These are phyloP conservation scores for human DNA, from an alignment of 2,113 vertebrate species.

Conservation along the genomic window GRCh38 chr3:85750001-85750500, in stretches of 20 bases:
- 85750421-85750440: neutral
- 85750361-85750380: neutral
- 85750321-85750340: neutral
- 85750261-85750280: neutral
- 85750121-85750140: neutral
- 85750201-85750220: neutral
- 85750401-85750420: neutral
- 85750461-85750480: neutral
- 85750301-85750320: neutral
- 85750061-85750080: neutral
- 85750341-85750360: neutral
- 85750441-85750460: neutral
- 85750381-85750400: neutral
- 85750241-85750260: constrained; percentile 11
- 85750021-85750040: neutral
- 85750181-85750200: constrained; percentile 26
- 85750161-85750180: neutral
- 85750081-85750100: neutral
- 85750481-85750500: neutral
- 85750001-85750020: neutral
- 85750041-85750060: neutral
- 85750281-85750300: neutral
- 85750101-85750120: neutral
- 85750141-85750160: neutral
- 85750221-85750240: neutral